These are phyloP conservation scores for Drosophila jambulina DNA, from an alignment of 1,140 invertebrate species.

Conservation along the genomic window DNA sequence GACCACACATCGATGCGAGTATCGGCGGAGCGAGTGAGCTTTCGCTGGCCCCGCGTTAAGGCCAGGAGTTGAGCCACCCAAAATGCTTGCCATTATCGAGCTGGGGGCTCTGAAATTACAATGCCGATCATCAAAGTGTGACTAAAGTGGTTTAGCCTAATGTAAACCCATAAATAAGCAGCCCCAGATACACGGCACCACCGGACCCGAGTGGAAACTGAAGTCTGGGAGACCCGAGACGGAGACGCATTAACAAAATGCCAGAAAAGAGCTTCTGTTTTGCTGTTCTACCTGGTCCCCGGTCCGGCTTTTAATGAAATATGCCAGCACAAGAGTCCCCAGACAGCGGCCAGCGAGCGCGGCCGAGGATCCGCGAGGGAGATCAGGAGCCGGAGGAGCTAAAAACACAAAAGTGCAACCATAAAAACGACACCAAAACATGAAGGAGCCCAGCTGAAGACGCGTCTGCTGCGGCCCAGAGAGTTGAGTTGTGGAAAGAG, in stretches of 20 bases:
- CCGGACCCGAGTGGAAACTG: conserved; percentile 26
- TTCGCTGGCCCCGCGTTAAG: conserved; percentile 15
- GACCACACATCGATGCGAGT: conserved; percentile 53
- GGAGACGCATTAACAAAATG: conserved; percentile 84
- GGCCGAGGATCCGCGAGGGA: conserved; percentile 14
- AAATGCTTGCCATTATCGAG: conserved; percentile 77
- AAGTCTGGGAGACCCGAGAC: conserved; percentile 10
- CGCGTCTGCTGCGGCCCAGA: conserved; percentile 9
- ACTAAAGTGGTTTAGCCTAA: conserved; percentile 85
- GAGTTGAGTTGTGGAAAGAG: conserved; percentile 42
- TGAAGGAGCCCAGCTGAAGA: conserved; percentile 40
- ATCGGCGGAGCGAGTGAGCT: conserved; percentile 31
- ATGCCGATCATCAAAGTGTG: conserved; percentile 84
- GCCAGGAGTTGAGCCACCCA: conserved; percentile 56
- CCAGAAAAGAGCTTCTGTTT: conserved; percentile 84
- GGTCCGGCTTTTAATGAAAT: conserved; percentile 77
- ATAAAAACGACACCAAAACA: conserved; percentile 82
- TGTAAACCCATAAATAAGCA: conserved; percentile 84
- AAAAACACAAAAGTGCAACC: conserved; percentile 82
- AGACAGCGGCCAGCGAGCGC: conserved; percentile 14
- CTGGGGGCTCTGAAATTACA: conserved; percentile 45
- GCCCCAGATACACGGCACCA: conserved; percentile 35
- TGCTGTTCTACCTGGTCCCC: conserved; percentile 54
- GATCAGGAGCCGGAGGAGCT: conserved; percentile 50
- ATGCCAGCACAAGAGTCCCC: conserved; percentile 59